Evolutionary conservation across 2,888 invertebrate species (phyloP).

Genomic region (Cosmopolites sordidus): DNA sequence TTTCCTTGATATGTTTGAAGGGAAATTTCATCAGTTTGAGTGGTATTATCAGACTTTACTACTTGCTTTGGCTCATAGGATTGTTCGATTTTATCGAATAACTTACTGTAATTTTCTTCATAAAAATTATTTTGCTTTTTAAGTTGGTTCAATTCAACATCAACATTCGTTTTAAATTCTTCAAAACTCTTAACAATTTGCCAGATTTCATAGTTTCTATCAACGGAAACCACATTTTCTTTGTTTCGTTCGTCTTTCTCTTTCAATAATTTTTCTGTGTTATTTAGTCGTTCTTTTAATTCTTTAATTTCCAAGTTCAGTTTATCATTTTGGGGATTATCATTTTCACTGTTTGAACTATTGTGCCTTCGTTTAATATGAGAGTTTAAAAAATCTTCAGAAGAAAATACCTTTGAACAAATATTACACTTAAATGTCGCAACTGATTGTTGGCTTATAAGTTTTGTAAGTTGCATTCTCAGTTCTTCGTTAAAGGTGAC

Average conservation of each 20-base stretch:
- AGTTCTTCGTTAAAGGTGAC: conserved; percentile 48
- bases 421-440: conserved; percentile 55
- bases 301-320: conserved; percentile 62
- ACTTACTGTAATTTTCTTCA: conserved; percentile 54
- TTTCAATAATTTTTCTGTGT: conserved; percentile 55
- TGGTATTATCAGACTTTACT: conserved; percentile 31
- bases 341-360: conserved; percentile 14
- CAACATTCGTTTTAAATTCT: conserved; percentile 41
- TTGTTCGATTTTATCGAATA: conserved; percentile 45
- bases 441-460: conserved; percentile 50
- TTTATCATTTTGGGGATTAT: conserved; percentile 50
- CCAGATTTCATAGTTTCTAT: conserved; percentile 29
- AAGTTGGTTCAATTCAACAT: conserved; percentile 47
- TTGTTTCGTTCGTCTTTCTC: conserved; percentile 36
- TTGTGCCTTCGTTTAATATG: conserved; percentile 61
- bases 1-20: conserved; percentile 2
- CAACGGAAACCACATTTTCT: conserved; percentile 15
- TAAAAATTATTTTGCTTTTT: conserved; percentile 53
- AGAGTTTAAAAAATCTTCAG: conserved; percentile 60
- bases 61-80: conserved; percentile 30
- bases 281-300: conserved; percentile 59
- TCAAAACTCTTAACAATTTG: conserved; percentile 45
- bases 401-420: conserved; percentile 66
- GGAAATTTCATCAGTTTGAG: conserved; percentile 38
- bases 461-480: conserved; percentile 52